Conservation (phyloP, 2,113 vertebrate species). For the Mesembrinibis cayennensis region DNA sequence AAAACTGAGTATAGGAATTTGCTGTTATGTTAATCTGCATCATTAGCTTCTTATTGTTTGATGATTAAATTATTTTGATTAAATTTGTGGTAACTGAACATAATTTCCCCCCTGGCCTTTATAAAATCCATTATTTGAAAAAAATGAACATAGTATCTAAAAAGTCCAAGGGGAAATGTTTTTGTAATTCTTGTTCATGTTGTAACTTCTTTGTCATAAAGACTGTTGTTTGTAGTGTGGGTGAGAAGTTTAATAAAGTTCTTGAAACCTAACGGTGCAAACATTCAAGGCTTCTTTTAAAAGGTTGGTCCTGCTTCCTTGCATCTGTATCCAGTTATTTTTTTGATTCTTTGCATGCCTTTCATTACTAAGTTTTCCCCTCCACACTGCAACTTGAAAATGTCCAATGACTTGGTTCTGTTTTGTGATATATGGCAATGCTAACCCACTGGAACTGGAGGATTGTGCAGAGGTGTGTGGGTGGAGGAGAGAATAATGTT, state of each 20-base stretch:
- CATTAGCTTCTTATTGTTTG: not conserved
- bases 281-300: not conserved
- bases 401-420: not conserved
- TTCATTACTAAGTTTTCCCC: not conserved
- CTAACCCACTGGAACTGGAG: not conserved
- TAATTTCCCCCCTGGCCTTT: not conserved
- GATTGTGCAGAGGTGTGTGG: not conserved
- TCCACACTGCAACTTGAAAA: not conserved
- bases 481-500: not conserved
- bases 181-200: not conserved
- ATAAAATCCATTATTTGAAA: not conserved
- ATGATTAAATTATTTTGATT: not conserved
- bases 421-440: accelerated
- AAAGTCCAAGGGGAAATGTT: not conserved
- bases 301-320: not conserved
- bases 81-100: not conserved
- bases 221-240: not conserved
- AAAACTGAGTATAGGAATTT: not conserved
- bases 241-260: not conserved
- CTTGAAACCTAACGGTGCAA: not conserved
- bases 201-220: not conserved
- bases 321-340: not conserved
- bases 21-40: not conserved
- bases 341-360: not conserved
- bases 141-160: not conserved